Percentiles rank a stretch among this genome's conserved stretches.
These are phyloP conservation scores for Zalophus californianus DNA, from an alignment of 2,797 vertebrate genomes.

Conservation along the genomic window DNA sequence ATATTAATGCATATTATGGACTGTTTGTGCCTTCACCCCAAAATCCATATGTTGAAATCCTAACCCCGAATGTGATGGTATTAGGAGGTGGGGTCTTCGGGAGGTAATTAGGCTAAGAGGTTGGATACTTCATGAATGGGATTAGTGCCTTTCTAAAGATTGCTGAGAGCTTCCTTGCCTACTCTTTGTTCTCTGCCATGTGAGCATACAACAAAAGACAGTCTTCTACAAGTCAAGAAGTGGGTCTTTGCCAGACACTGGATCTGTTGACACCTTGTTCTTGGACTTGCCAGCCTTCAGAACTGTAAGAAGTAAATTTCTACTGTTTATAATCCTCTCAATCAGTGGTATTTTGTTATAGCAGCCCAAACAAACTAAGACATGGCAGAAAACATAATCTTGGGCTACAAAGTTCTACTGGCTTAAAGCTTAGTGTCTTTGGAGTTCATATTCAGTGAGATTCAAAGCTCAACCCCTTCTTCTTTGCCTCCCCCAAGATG, in stretches of 20 bases:
- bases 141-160: not conserved
- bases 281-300: not conserved
- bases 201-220: not conserved
- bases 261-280: not conserved
- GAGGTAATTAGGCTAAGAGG: no score
- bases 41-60: not conserved
- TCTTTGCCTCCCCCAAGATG: not conserved
- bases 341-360: not conserved
- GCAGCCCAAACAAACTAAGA: not conserved
- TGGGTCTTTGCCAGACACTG: not conserved
- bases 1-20: not conserved
- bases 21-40: not conserved
- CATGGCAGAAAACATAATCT: not conserved
- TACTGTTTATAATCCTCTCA: not conserved
- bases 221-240: not conserved
- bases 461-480: not conserved
- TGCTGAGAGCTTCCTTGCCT: not conserved
- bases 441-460: not conserved
- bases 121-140: not conserved
- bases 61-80: not conserved
- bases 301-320: not conserved
- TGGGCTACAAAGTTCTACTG: not conserved
- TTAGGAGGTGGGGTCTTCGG: not conserved
- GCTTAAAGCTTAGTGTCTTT: not conserved
- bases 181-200: not conserved